Evolutionary conservation across 2,888 invertebrate species (phyloP).

Genomic region (Mimas tiliae): DNA sequence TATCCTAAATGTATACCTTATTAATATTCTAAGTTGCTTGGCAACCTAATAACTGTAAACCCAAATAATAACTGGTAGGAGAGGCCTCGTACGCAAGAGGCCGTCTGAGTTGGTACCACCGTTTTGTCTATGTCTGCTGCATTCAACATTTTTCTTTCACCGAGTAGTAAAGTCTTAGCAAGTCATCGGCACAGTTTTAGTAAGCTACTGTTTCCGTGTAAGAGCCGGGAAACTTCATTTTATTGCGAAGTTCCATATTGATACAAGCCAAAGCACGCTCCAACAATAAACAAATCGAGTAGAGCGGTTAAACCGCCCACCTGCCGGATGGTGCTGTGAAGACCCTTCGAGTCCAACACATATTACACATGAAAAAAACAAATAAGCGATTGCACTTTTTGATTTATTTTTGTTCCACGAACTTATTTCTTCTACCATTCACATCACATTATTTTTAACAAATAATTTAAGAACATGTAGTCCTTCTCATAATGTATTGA

Average conservation of each 20-base stretch:
- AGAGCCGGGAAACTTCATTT: not conserved
- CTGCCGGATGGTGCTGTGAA: conserved; percentile 17
- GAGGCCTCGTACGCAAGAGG: too few species aligned
- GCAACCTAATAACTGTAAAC: too few species aligned
- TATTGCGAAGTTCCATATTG: conserved; percentile 6
- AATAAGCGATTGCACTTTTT: not conserved
- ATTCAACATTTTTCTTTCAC: too few species aligned
- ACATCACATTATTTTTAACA: not conserved
- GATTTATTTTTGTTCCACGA: not conserved
- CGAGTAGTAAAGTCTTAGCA: too few species aligned
- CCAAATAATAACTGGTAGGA: too few species aligned
- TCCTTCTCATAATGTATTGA: too few species aligned
- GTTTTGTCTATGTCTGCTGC: too few species aligned
- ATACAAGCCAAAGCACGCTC: conserved; percentile 18
- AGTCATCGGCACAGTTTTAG: conserved; percentile 1
- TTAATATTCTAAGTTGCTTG: too few species aligned
- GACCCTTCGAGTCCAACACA: not conserved
- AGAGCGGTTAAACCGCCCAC: conserved; percentile 29
- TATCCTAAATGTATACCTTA: too few species aligned
- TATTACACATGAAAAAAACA: not conserved
- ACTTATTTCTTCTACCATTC: not conserved
- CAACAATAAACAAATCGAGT: conserved; percentile 14
- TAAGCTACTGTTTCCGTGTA: not conserved
- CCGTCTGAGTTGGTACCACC: too few species aligned
- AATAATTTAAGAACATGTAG: not conserved